Conservation (phyloP, 2,888 invertebrate genomes). For the Drosophila kuntzei region DNA sequence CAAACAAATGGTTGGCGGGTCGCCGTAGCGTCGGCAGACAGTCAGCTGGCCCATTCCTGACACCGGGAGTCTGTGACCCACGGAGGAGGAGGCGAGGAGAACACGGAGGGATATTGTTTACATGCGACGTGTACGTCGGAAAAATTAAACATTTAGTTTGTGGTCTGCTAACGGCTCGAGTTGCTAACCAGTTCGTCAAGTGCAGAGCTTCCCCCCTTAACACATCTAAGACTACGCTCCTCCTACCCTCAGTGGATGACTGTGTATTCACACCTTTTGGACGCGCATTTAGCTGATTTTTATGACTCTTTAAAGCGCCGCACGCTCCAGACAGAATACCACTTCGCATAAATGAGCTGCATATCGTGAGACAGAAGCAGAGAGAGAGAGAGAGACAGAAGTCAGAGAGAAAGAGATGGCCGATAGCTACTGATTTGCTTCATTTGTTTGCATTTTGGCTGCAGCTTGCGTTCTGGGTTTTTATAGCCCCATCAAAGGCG, state of each 20-base stretch:
- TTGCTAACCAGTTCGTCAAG: slow-evolving; percentile 59
- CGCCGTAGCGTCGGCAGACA: slow-evolving; percentile 43
- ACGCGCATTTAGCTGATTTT: slow-evolving; percentile 71
- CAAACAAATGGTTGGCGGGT: slow-evolving; percentile 73
- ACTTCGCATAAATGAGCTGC: slow-evolving; percentile 65
- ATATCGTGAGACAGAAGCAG: slow-evolving; percentile 11
- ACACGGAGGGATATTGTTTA: slow-evolving; percentile 56
- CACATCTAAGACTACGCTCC: background rate
- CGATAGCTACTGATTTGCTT: slow-evolving; percentile 32
- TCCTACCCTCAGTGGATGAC: slow-evolving; percentile 13
- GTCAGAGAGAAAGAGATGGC: background rate
- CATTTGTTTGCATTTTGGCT: slow-evolving; percentile 65
- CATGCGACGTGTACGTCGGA: slow-evolving; percentile 43
- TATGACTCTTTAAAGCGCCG: slow-evolving; percentile 73
- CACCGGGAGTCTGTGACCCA: slow-evolving; percentile 6
- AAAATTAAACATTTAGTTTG: slow-evolving; percentile 76
- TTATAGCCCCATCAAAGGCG: slow-evolving; percentile 81
- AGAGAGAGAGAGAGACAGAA: slow-evolving; percentile 3
- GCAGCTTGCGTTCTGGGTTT: slow-evolving; percentile 58
- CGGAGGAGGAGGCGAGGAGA: slow-evolving; percentile 5
- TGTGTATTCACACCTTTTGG: slow-evolving; percentile 66
- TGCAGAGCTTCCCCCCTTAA: slow-evolving; percentile 13
- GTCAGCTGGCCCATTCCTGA: slow-evolving; percentile 22
- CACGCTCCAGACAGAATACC: slow-evolving; percentile 62
- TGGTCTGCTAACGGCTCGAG: slow-evolving; percentile 49